phyloP scores from a whole-genome alignment of 2,113 vertebrate species.

The Colius striatus region DNA sequence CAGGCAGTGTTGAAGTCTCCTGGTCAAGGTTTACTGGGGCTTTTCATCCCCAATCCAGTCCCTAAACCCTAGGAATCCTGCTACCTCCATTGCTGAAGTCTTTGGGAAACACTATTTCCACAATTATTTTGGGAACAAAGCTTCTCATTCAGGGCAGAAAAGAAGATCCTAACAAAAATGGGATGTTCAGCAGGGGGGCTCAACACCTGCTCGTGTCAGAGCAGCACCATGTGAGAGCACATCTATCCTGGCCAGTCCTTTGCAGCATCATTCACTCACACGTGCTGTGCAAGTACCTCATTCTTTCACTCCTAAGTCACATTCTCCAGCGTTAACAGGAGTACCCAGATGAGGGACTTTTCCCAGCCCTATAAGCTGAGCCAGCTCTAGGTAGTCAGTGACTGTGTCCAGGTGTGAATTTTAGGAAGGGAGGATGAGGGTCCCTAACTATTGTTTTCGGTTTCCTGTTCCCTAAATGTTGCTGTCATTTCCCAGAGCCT shows the following conservation, averaged over 20 bases:
- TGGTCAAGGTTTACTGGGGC: background rate
- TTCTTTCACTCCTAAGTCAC: background rate
- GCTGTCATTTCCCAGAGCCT: background rate
- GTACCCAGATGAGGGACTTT: background rate
- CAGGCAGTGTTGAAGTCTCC: background rate
- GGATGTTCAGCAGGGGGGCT: background rate
- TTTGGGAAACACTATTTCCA: background rate
- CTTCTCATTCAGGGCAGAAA: background rate
- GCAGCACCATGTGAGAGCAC: background rate
- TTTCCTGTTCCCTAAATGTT: background rate
- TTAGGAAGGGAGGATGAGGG: background rate
- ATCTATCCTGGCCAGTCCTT: background rate
- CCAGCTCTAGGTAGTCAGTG: background rate
- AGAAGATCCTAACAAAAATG: background rate
- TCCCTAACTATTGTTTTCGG: background rate
- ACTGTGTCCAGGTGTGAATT: background rate
- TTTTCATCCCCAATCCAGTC: background rate
- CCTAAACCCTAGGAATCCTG: background rate
- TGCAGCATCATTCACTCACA: background rate
- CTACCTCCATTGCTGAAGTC: background rate
- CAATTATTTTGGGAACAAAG: background rate
- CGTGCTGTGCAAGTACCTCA: background rate
- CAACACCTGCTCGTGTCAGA: rapidly evolving
- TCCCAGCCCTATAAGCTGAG: background rate
- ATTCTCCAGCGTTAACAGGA: background rate